Evolutionary conservation across 64 coral and sea anemone genomes (phyloP), one percentile per base, ranked within the genome.

Genomic region (Montipora foliosa): DNA sequence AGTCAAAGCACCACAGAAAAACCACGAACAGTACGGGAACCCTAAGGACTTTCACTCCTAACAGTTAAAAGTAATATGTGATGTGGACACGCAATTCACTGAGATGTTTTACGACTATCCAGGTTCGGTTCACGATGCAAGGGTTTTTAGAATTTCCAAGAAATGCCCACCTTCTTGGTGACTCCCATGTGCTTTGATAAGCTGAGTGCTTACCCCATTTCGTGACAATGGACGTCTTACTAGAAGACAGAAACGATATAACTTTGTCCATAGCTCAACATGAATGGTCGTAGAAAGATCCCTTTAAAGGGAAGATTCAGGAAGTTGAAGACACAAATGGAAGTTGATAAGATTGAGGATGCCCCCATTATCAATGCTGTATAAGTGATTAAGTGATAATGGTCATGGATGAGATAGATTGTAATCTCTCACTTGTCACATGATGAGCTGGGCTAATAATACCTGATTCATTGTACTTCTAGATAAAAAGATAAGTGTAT

Each of bases 1-100:
- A 59, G 75, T 92, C 52, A 80, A 79, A 92, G 90, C 90, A 45
- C 90, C 90, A 4, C 44, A 9, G 24, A 82, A 81, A 49, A 52
- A 92, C 49, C 79, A 48, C 10, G 80, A 92, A 70, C 75, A 77
- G 70, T 83, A 92, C 70, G 58, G 82, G 46, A 83, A 92, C 47
- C 50, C 70, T 52, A 92, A 83, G 44, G 57, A 71, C 37, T 92
- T 82, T 70, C 79, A 92, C 75, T 92, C 90, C 15, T 24, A 83
- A 49, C 76, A 76, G 76, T 17, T 92, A 92, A 78, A 92, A 50
- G 90, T 92, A 55, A 55, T 55, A 7, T 88, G 86, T 55, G 71
- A 88, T 50, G 74, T 88, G 86, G 86, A 88, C 2, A 88, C 76
- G 86, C 45, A 88, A 24, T 88, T 88, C 45, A 88, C 45, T 73